phyloP scores from a whole-genome alignment of 2,888 invertebrate species.

The Choristoneura rosaceana region DNA sequence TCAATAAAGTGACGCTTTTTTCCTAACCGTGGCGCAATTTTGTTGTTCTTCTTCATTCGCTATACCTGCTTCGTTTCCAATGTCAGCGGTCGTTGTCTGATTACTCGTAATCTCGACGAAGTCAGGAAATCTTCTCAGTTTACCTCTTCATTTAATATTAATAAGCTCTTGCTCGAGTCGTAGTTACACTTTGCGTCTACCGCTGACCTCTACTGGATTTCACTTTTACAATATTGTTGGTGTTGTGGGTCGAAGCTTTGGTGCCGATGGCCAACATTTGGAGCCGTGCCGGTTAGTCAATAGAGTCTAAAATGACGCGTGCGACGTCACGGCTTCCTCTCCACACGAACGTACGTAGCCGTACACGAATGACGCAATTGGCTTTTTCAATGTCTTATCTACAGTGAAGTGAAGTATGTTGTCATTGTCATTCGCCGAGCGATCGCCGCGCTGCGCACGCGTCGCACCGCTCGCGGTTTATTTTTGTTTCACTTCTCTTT shows the following conservation, averaged over 20 bases:
- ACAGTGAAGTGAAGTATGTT: constrained; percentile 66
- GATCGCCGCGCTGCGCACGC: constrained; percentile 79
- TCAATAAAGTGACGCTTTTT: constrained; percentile 24
- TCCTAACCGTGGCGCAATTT: constrained; percentile 1
- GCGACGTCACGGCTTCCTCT: constrained; percentile 82
- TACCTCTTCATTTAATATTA: constrained; percentile 27
- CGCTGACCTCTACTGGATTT: constrained; percentile 41
- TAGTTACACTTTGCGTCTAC: constrained; percentile 30
- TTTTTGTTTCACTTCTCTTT: constrained; percentile 77
- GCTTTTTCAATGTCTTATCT: constrained; percentile 86
- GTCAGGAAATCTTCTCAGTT: constrained; percentile 14
- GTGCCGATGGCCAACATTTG: constrained; percentile 67
- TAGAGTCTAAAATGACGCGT: constrained; percentile 77
- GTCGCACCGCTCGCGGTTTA: constrained; percentile 63
- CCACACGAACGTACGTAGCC: constrained; percentile 76
- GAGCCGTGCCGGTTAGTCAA: constrained; percentile 68
- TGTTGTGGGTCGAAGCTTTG: constrained; percentile 53
- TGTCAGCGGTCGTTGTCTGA: not conserved
- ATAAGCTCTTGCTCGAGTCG: constrained; percentile 20
- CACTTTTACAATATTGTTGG: constrained; percentile 40
- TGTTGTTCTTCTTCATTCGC: not conserved
- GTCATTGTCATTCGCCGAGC: constrained; percentile 81
- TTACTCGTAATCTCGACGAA: constrained; percentile 3
- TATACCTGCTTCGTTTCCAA: not conserved
- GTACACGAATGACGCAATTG: constrained; percentile 83